Conservation (phyloP, 2,888 invertebrate species). For the Hyles lineata region DNA sequence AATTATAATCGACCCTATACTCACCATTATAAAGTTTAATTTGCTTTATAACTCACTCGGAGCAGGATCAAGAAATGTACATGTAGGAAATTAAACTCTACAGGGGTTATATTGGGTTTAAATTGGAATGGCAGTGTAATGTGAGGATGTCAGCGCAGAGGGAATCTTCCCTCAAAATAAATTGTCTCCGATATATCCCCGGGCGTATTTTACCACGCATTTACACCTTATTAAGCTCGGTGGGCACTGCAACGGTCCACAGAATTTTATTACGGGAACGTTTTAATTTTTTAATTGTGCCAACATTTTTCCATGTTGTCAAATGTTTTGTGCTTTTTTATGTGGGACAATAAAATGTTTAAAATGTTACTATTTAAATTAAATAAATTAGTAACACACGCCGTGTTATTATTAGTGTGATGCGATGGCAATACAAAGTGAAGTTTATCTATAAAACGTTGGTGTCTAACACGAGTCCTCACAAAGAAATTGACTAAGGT, state of each 20-base stretch:
- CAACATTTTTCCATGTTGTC: constrained; percentile 18
- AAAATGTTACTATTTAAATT: background rate
- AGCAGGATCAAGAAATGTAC: background rate
- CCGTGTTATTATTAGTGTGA: background rate
- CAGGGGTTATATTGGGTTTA: background rate
- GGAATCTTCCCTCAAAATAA: constrained; percentile 65
- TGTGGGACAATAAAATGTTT: background rate
- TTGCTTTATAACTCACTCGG: background rate
- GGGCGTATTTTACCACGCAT: constrained; percentile 74
- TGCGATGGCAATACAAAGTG: too few species aligned
- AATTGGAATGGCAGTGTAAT: constrained; percentile 41
- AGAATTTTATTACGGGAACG: constrained; percentile 5
- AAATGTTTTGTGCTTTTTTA: constrained; percentile 4
- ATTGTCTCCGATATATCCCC: constrained; percentile 75
- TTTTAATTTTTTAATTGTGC: constrained; percentile 1
- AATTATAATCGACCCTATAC: constrained; percentile 36
- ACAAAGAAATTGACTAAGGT: background rate
- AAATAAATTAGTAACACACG: background rate
- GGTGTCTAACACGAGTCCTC: background rate
- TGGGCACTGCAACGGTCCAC: constrained; percentile 48
- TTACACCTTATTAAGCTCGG: constrained; percentile 65
- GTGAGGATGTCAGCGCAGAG: constrained; percentile 53
- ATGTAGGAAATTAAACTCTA: constrained; percentile 29
- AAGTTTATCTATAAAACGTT: too few species aligned
- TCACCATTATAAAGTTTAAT: background rate